A percentile compares a stretch with the other conserved stretches of the same genome.
Evolutionary conservation across 2,888 invertebrate species (phyloP).

Genomic region (Orthosia incerta): DNA sequence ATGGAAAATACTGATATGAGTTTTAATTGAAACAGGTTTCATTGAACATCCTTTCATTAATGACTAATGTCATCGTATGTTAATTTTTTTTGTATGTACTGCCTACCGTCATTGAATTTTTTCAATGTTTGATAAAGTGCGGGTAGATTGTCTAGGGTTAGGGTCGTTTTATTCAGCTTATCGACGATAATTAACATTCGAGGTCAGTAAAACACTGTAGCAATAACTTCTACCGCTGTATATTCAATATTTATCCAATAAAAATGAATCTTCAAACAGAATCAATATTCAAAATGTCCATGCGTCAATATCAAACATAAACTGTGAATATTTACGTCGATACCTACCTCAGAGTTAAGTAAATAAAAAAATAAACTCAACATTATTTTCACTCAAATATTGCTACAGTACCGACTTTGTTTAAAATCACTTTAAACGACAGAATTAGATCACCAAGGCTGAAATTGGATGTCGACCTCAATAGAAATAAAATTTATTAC

Average conservation of each 20-base stretch:
- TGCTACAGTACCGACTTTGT: slow-evolving; percentile 36
- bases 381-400: slow-evolving; percentile 34
- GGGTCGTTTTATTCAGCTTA: not conserved
- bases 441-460: slow-evolving; percentile 62
- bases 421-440: slow-evolving; percentile 51
- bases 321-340: slow-evolving; percentile 48
- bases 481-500: slow-evolving; percentile 54
- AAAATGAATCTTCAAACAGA: slow-evolving; percentile 19
- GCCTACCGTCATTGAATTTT: not conserved
- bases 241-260: slow-evolving; percentile 5
- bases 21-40: slow-evolving; percentile 38
- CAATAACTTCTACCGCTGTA: not conserved
- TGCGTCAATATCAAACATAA: slow-evolving; percentile 36
- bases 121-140: slow-evolving; percentile 9
- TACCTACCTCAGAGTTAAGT: slow-evolving; percentile 34
- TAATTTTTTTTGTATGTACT: not conserved
- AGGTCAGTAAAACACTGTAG: not conserved
- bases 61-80: slow-evolving; percentile 26
- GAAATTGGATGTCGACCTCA: slow-evolving; percentile 43
- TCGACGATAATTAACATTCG: not conserved
- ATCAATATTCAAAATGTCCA: slow-evolving; percentile 15
- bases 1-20: slow-evolving; percentile 28
- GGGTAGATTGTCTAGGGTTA: slow-evolving; percentile 17
- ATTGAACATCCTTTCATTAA: slow-evolving; percentile 47
- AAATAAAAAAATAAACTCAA: slow-evolving; percentile 48